phyloP scores from a whole-genome alignment of 2,797 vertebrate genomes.

The Chelmon rostratus region DNA sequence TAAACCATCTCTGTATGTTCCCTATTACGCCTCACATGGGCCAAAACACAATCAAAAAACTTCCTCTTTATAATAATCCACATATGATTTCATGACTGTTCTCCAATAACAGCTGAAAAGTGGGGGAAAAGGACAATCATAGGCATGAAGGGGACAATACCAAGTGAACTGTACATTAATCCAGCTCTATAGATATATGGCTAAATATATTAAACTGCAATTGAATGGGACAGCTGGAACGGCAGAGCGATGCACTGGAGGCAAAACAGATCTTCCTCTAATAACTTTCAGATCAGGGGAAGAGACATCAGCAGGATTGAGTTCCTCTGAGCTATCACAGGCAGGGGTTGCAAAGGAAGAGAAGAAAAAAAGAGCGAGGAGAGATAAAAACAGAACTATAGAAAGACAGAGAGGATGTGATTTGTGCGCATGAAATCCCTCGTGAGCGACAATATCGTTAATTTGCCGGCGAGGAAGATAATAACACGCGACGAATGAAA shows the following conservation, averaged over 20 bases:
- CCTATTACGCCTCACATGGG: conserved; percentile 7
- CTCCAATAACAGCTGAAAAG: conserved; percentile 14
- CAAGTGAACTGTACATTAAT: conserved; percentile 28
- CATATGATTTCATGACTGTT: conserved; percentile 18
- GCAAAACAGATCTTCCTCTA: conserved; percentile 61
- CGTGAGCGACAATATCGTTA: conserved; percentile 35
- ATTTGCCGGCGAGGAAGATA: conserved; percentile 50
- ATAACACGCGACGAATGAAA: conserved; percentile 46
- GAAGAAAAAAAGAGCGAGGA: neutral
- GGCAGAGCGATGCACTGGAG: conserved; percentile 36
- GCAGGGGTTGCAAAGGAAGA: conserved; percentile 18
- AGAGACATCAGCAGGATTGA: conserved; percentile 58
- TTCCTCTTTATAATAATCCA: conserved; percentile 33
- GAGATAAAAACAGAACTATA: conserved; percentile 37
- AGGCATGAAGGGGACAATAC: conserved; percentile 19
- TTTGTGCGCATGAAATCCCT: conserved; percentile 35
- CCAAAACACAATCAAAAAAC: conserved; percentile 65
- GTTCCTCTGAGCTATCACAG: conserved; percentile 42
- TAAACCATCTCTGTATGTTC: conserved; percentile 30
- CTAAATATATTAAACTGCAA: conserved; percentile 49
- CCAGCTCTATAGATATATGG: conserved; percentile 30
- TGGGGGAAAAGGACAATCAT: neutral
- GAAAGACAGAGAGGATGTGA: conserved; percentile 42
- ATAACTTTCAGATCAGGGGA: conserved; percentile 66
- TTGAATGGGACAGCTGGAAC: conserved; percentile 51